phyloP scores from a whole-genome alignment of 2,888 invertebrate species.

The Pterostichus madidus region DNA sequence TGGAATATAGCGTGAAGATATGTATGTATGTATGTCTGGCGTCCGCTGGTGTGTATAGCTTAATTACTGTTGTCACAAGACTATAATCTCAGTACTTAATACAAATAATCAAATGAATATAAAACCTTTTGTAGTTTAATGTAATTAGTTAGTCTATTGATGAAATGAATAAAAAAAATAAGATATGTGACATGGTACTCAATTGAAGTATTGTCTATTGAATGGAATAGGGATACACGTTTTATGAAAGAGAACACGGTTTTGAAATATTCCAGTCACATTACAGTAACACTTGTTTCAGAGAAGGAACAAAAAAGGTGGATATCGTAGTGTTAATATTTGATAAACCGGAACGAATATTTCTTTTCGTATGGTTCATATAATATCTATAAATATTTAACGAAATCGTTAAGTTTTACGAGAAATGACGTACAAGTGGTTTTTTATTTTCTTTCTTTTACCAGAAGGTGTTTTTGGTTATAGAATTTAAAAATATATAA shows the following conservation, averaged over 20 bases:
- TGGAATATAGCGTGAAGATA: no score
- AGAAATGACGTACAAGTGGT: conserved; percentile 23
- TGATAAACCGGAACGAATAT: conserved; percentile 53
- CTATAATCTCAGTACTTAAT: no score
- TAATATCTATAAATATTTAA: conserved; percentile 58
- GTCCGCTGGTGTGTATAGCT: no score
- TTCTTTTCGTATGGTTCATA: conserved; percentile 42
- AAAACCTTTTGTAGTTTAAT: no score
- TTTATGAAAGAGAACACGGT: conserved; percentile 15
- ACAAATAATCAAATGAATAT: no score
- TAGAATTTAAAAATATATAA: no score
- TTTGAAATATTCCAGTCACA: conserved; percentile 33
- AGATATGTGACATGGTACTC: no score
- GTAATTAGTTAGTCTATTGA: no score
- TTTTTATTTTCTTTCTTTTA: conserved; percentile 7
- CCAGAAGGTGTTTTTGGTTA: no score
- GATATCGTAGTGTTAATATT: conserved; percentile 51
- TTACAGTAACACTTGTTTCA: conserved; percentile 23
- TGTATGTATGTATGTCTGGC: no score
- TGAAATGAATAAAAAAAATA: no score
- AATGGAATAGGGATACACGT: background rate
- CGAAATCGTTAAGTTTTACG: conserved; percentile 55
- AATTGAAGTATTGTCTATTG: background rate
- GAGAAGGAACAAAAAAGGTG: conserved; percentile 21
- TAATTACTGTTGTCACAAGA: no score